These are phyloP conservation scores for Physella acuta DNA, from an alignment of 1,140 invertebrate species.

Conservation along the genomic window DNA sequence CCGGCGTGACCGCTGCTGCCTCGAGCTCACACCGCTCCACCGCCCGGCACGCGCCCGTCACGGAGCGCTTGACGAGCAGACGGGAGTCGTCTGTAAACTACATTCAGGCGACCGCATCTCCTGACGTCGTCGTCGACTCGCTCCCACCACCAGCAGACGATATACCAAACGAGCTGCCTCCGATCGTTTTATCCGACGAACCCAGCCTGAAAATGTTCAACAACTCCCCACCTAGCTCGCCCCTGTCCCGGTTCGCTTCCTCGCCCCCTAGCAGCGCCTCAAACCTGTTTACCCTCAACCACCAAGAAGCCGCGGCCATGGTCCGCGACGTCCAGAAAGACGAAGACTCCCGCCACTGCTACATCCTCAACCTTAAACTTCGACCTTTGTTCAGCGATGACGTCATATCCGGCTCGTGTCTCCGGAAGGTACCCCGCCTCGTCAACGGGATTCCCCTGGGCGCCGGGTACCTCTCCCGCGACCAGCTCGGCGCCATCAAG, in stretches of 20 bases:
- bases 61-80: too few relatives aligned
- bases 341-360: constrained; percentile 41
- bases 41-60: too few relatives aligned
- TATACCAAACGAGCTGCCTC: too few relatives aligned
- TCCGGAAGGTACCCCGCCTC: constrained; percentile 43
- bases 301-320: constrained; percentile 33
- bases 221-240: background rate
- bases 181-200: too few relatives aligned
- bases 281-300: constrained; percentile 41
- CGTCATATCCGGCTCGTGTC: constrained; percentile 37
- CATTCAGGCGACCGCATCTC: too few relatives aligned
- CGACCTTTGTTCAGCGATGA: constrained; percentile 41
- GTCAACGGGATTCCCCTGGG: constrained; percentile 50
- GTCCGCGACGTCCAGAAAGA: constrained; percentile 34
- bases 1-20: too few relatives aligned
- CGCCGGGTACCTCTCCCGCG: constrained; percentile 39
- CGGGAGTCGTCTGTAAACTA: too few relatives aligned
- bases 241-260: background rate
- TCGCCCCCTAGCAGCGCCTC: background rate
- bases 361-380: constrained; percentile 42
- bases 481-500: constrained; percentile 37
- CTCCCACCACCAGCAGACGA: too few relatives aligned
- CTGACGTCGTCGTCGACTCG: too few relatives aligned
- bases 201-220: background rate
- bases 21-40: too few relatives aligned